These are phyloP conservation scores for Eubasilissa splendida DNA, from an alignment of 2,888 invertebrate genomes.

Conservation along the genomic window DNA sequence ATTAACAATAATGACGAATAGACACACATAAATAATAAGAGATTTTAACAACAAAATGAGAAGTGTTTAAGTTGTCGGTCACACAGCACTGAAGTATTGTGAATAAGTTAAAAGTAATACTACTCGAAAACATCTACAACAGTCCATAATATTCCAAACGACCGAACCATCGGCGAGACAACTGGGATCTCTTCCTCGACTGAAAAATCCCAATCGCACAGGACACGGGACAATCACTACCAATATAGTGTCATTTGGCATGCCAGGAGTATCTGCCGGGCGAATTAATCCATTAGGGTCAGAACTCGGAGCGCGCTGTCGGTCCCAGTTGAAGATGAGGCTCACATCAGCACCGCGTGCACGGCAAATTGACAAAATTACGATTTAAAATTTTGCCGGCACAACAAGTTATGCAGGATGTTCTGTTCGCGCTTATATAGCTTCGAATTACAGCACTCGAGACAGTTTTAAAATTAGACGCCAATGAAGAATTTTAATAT, in stretches of 20 bases:
- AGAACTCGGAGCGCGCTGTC: neutral
- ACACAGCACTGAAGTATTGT: too few relatives aligned
- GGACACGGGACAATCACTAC: constrained; percentile 29
- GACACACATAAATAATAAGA: neutral
- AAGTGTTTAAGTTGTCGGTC: neutral
- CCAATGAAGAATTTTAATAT: too few relatives aligned
- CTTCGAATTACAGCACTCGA: too few relatives aligned
- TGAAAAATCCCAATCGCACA: constrained; percentile 6
- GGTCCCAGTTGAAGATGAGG: constrained; percentile 9
- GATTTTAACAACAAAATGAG: neutral
- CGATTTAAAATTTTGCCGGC: too few relatives aligned
- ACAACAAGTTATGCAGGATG: too few relatives aligned
- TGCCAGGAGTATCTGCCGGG: constrained; percentile 25
- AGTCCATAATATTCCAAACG: neutral
- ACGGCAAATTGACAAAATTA: too few relatives aligned
- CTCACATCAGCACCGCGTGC: too few relatives aligned
- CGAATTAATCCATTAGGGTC: constrained; percentile 43
- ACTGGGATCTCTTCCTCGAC: constrained; percentile 24
- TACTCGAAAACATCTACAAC: neutral
- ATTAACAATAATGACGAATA: neutral
- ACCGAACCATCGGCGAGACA: neutral
- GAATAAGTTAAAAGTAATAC: neutral
- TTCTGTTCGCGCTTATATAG: too few relatives aligned
- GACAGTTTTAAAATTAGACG: too few relatives aligned
- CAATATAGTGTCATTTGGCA: constrained; percentile 32